phyloP scores from a whole-genome alignment of 1,140 invertebrate species.

The Trichonephila inaurata region DNA sequence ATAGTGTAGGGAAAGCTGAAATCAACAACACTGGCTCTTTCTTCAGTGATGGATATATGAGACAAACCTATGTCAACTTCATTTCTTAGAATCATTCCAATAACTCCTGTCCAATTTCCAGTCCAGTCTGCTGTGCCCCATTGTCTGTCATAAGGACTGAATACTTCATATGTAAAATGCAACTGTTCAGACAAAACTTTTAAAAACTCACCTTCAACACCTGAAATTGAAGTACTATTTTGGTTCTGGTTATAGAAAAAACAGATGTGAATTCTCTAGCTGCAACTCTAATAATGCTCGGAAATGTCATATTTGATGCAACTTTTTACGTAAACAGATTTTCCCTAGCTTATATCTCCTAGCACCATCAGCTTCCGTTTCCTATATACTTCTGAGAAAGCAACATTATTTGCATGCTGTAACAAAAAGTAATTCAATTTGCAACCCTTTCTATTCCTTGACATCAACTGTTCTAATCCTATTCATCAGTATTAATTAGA shows the following conservation, averaged over 20 bases:
- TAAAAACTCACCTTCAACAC: neutral
- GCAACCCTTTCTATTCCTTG: neutral
- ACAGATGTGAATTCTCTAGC: neutral
- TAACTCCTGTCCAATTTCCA: neutral
- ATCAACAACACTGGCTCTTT: neutral
- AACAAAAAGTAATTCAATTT: slow-evolving; percentile 2
- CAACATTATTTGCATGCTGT: neutral
- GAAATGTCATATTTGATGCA: neutral
- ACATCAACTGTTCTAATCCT: neutral
- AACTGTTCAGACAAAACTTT: neutral
- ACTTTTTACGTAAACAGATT: neutral
- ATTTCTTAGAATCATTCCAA: neutral
- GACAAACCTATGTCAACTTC: neutral
- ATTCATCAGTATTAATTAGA: slow-evolving; percentile 3
- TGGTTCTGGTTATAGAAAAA: neutral
- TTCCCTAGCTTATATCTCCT: neutral
- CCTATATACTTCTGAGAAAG: neutral
- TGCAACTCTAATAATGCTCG: neutral
- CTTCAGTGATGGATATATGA: neutral
- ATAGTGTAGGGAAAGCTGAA: neutral
- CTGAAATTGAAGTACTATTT: neutral
- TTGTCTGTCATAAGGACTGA: neutral
- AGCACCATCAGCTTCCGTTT: neutral
- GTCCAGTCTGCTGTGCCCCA: neutral
- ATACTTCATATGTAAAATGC: neutral